phyloP scores from a whole-genome alignment of 2,113 vertebrate species.

The Equus quagga region DNA sequence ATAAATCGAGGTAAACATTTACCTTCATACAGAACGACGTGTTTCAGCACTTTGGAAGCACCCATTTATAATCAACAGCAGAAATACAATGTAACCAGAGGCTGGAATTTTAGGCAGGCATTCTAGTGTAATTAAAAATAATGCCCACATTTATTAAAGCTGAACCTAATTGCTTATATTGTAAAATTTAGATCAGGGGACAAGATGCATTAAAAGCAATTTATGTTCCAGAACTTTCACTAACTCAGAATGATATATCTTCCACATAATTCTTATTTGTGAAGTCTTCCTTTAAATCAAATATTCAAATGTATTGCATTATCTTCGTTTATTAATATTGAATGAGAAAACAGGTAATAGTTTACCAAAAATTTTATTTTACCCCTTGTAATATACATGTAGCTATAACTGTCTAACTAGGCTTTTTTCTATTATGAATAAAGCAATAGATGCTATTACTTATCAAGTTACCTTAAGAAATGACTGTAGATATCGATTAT shows the following conservation, averaged over 20 bases:
- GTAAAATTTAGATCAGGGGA: conserved; percentile 25
- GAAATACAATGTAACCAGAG: conserved; percentile 49
- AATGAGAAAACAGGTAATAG: conserved; percentile 60
- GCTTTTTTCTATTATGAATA: conserved; percentile 73
- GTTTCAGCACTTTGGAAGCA: background rate
- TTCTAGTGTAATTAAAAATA: conserved; percentile 62
- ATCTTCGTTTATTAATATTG: conserved; percentile 47
- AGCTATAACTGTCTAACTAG: conserved; percentile 48
- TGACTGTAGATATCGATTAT: conserved; percentile 80
- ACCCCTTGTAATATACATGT: conserved; percentile 59
- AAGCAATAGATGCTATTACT: conserved; percentile 69
- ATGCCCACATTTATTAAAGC: conserved; percentile 63
- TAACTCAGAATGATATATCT: conserved; percentile 45
- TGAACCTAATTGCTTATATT: conserved; percentile 49
- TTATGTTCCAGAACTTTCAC: conserved; percentile 29
- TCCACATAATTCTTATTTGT: conserved; percentile 38
- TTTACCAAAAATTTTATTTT: conserved; percentile 1
- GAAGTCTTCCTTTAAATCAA: conserved; percentile 56
- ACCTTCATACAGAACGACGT: conserved; percentile 23
- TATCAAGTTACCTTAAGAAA: conserved; percentile 80
- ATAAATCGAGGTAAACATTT: conserved; percentile 64
- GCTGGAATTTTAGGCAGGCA: background rate
- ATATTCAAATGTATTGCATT: conserved; percentile 58
- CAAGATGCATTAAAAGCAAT: conserved; percentile 53
- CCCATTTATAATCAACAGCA: conserved; percentile 35